Conservation (phyloP, 1,140 invertebrate genomes). For the Neotoxoptera formosana region DNA sequence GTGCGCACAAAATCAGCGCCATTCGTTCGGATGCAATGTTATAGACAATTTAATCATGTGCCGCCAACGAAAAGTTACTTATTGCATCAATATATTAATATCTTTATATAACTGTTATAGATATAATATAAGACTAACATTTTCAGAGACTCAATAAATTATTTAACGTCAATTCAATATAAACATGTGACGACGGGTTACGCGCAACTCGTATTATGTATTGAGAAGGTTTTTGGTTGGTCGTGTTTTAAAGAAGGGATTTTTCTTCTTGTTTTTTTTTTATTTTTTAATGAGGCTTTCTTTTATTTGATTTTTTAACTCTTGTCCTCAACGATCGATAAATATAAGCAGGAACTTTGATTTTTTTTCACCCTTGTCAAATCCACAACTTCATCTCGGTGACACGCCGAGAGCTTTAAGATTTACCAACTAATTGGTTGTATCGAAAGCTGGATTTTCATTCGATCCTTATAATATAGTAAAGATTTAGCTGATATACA, state of each 20-base stretch:
- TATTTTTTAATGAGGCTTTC: neutral
- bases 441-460: neutral
- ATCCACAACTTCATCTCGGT: neutral
- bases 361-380: neutral
- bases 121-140: neutral
- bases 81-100: too few species aligned
- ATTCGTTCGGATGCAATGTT: too few species aligned
- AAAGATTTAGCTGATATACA: neutral
- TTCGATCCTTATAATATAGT: neutral
- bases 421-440: slow-evolving; percentile 1
- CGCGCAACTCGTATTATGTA: neutral
- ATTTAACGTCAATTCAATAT: neutral
- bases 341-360: neutral
- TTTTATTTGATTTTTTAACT: neutral
- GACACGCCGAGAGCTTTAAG: neutral
- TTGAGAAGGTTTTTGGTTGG: neutral
- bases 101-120: too few species aligned
- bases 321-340: neutral
- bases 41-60: too few species aligned
- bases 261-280: neutral
- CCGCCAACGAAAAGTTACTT: too few species aligned
- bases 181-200: too few species aligned
- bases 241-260: neutral
- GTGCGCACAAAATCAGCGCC: neutral
- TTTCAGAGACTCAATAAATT: neutral